A percentile compares a stretch with the other conserved stretches of the same genome.
Conservation (phyloP, 2,113 vertebrate species). For the Lipotes vexillifer region DNA sequence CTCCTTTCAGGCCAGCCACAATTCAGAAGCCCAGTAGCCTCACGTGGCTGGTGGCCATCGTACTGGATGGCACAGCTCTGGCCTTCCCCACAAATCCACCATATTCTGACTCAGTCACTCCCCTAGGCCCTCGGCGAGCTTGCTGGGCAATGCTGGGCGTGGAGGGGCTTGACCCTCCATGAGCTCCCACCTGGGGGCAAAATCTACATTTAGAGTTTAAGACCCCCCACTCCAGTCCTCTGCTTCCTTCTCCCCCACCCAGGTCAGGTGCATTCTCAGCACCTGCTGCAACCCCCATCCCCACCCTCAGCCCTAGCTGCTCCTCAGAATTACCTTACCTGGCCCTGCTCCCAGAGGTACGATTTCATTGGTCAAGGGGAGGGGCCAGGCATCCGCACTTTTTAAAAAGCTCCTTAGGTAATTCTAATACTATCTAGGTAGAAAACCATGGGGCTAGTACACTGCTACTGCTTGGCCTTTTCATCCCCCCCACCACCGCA, state of each 20-base stretch:
- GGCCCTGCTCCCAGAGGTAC: neutral
- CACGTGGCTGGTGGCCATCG: neutral
- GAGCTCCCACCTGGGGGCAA: too few species aligned
- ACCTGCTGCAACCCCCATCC: neutral
- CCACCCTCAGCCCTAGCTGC: neutral
- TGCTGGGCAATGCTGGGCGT: neutral
- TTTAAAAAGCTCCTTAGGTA: neutral
- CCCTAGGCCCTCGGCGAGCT: neutral
- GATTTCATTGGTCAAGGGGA: neutral
- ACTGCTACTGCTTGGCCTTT: neutral
- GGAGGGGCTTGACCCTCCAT: neutral
- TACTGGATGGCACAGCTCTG: neutral
- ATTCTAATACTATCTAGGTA: neutral
- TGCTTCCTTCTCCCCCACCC: too few species aligned
- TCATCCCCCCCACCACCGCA: neutral
- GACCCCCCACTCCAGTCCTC: neutral
- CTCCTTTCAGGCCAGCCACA: neutral
- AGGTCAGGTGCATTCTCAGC: neutral
- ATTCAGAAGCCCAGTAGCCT: neutral
- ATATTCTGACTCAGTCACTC: neutral
- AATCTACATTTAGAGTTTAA: neutral
- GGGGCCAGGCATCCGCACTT: neutral
- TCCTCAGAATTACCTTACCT: neutral
- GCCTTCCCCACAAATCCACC: too few species aligned
- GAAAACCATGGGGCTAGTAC: neutral